Base-by-base conservation (phyloP, 30 jellyfish, hydroid and myxozoan species). In the Phacellophora camtschatica region DNA sequence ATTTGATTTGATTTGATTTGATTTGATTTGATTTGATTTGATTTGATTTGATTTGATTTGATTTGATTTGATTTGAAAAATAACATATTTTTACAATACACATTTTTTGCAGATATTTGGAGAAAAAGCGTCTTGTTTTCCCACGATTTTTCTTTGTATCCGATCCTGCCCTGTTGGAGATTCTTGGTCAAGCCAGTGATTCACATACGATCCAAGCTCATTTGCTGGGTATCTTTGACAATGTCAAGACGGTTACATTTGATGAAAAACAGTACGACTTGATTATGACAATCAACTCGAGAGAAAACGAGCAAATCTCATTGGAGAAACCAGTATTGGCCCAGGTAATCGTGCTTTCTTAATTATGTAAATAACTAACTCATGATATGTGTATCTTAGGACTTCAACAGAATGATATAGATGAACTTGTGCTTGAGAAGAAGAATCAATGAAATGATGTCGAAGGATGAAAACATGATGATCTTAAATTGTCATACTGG, bases 121-220 rank as follows among this genome's bases (percentile, higher is more conserved):
- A 89, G 61, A 89, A 89, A 85, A 89, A 89, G 85, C 90, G 97
- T 39, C 82, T 89, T 7, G 88, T 89, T 19, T 89, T 89, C 37
- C 97, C 97, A 20, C 83, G 97, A 58, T 89, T 89, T 50, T 89
- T 89, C 84, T 89, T 89, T 74, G 86, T 89, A 15, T 71, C 92
- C 45, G 97, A 89, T 82, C 97, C 97, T 3, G 95, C 97, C n/a
- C 83, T 89, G 36, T 39, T 89, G 75, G 97, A 89, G 63, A 89
- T 89, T 16, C 95, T 89, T 23, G 97, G 97, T 0, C 97, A 89
- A 42, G 97, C 97, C 5, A 82, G 95, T 33, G 97, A 89, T 36
- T 89, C 97, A 7, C 97, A 89, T 50, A 89, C 97, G 10, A 89
- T 89, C 36, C 97, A 89, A 35, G 91, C 92, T 16, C 97, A 89